Evolutionary conservation across 2,113 vertebrate species (phyloP).

Genomic region (Chinchilla lanigera): DNA sequence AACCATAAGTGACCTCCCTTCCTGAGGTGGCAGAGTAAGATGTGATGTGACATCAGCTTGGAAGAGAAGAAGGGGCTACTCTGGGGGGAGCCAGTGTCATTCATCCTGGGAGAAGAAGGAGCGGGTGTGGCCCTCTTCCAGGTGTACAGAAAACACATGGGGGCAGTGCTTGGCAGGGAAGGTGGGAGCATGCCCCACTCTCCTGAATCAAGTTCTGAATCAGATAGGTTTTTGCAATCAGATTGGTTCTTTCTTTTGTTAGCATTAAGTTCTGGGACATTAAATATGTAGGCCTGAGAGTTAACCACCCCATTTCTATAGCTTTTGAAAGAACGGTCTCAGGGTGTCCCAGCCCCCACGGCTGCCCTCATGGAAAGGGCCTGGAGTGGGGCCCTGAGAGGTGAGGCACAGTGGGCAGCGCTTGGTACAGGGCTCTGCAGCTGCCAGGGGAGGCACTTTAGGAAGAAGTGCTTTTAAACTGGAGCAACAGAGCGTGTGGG

Average conservation of each 20-base stretch:
- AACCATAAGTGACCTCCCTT: neutral
- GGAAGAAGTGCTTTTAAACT: neutral
- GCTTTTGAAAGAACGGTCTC: neutral
- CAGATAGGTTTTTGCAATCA: too few relatives aligned
- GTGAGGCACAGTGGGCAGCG: fast-evolving
- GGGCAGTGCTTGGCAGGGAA: too few relatives aligned
- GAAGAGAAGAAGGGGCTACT: fast-evolving
- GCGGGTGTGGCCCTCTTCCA: neutral
- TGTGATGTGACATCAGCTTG: fast-evolving
- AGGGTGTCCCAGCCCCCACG: fast-evolving
- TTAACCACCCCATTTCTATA: fast-evolving
- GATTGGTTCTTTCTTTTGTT: neutral
- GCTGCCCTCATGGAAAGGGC: neutral
- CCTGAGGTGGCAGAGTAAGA: neutral
- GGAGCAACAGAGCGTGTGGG: too few relatives aligned
- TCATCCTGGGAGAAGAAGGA: neutral
- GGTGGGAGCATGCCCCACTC: fast-evolving
- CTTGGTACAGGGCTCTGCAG: fast-evolving
- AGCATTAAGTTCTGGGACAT: neutral
- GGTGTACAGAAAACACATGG: neutral
- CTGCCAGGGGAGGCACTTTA: neutral
- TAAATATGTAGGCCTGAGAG: neutral
- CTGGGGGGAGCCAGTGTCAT: fast-evolving
- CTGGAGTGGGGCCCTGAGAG: neutral
- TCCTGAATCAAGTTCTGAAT: neutral